phyloP scores from a whole-genome alignment of 2,113 vertebrate species.

The Peucedramus taeniatus region DNA sequence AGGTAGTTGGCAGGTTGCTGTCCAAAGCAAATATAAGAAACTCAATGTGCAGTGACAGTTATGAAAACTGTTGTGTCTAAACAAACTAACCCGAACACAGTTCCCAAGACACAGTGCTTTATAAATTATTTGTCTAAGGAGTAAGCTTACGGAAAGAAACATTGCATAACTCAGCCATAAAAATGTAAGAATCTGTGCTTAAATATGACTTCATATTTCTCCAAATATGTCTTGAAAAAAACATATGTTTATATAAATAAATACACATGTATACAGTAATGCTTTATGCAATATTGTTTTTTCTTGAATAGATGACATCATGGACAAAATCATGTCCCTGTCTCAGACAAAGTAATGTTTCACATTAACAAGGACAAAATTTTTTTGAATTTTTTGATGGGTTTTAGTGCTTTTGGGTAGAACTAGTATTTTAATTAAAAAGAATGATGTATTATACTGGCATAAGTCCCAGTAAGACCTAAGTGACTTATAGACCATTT shows the following conservation, averaged over 20 bases:
- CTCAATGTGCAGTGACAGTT: constrained; percentile 11
- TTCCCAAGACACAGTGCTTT: not conserved
- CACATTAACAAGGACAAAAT: not conserved
- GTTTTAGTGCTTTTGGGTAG: constrained; percentile 39
- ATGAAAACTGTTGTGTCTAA: constrained; percentile 32
- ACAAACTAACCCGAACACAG: constrained; percentile 9
- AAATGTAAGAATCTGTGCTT: not conserved
- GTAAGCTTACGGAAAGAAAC: not conserved
- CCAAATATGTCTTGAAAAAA: not conserved
- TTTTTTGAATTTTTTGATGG: not conserved
- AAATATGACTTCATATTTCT: not conserved
- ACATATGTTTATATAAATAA: not conserved
- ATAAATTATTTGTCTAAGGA: constrained; percentile 1
- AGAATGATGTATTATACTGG: constrained; percentile 47
- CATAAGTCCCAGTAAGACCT: constrained; percentile 41
- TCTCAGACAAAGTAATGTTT: not conserved
- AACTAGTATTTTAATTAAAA: constrained; percentile 58
- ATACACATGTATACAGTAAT: not conserved
- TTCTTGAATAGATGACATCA: not conserved
- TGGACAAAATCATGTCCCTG: not conserved
- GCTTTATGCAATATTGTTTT: not conserved
- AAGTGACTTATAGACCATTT: constrained; percentile 58
- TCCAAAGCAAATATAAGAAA: constrained; percentile 43
- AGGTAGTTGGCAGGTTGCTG: constrained; percentile 55
- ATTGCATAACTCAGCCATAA: not conserved